Base-by-base conservation (phyloP, 2,797 vertebrate species). In the Bradypodion pumilum region DNA sequence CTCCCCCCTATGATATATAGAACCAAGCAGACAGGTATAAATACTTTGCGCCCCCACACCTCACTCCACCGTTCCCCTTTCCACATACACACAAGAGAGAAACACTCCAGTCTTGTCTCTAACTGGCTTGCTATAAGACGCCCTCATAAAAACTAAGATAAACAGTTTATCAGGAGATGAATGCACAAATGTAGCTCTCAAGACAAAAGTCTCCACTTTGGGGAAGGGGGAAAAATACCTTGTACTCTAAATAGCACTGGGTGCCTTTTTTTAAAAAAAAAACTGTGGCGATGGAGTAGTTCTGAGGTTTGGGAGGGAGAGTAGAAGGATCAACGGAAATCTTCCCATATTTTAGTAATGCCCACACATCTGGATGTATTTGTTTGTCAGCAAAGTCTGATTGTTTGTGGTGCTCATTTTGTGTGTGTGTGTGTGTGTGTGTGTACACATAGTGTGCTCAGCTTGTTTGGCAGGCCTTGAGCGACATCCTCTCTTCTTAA, bases 131-230 rank as follows among this genome's bases (percentile, higher is more conserved):
- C 91, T 93, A 94, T 95, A 92, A 95, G 96, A 95, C 96, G 95
- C 96, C 96, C 96, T 97, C 95, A 95, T 97, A 97, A 97, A 97
- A 97, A 95, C 94, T 95, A 96, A 96, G 94, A 96, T 96, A 96
- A 96, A 96, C 96, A 96, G 94, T 96, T 96, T 96, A 96, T 96
- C 95, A 95, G 96, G 93, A 96, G 94, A 95, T 95, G 94, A 96
- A 96, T 94, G 95, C 93, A 92, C 94, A 91, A 94, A 92, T 70
- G 83, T 90, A 90, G 92, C 85, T 95, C 92, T 89, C 81, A 94
- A 95, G 95, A 95, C 94, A 94, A 92, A 94, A 93, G 87, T 93
- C 92, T 92, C 94, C 93, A 95, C 94, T 94, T 96, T 95, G 89
- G 74, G 70, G 85, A 89, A 83, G 90, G 82, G 68, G 83, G n/a